These are phyloP conservation scores for Drosophila sucinea DNA, from an alignment of 1,140 invertebrate species.

Conservation along the genomic window DNA sequence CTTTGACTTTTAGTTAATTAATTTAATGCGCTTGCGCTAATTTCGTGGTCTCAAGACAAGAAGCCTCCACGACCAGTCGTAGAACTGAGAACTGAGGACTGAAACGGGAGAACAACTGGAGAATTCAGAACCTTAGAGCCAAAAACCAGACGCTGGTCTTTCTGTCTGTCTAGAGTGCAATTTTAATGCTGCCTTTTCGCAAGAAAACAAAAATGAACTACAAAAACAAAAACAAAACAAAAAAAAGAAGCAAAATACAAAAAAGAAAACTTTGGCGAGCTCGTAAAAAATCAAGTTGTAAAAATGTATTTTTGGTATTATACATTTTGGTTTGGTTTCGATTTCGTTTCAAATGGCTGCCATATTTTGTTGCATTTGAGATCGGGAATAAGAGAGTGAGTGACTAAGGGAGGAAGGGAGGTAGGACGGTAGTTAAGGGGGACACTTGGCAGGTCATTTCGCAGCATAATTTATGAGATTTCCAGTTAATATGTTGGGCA, in stretches of 20 bases:
- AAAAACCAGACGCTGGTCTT: slow-evolving; percentile 14
- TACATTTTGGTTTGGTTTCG: slow-evolving; percentile 64
- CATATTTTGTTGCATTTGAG: slow-evolving; percentile 63
- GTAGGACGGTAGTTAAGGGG: neutral
- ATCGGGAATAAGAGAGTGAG: slow-evolving; percentile 18
- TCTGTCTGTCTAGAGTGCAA: slow-evolving; percentile 30
- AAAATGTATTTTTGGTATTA: slow-evolving; percentile 71
- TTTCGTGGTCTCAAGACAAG: slow-evolving; percentile 62
- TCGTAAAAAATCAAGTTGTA: slow-evolving; percentile 76
- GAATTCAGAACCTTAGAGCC: neutral
- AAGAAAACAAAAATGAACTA: slow-evolving; percentile 35
- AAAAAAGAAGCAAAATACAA: slow-evolving; percentile 26
- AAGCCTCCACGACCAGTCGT: slow-evolving; percentile 34
- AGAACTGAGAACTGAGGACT: neutral
- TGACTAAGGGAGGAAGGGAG: no score
- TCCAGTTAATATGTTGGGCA: slow-evolving; percentile 76
- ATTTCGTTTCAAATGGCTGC: slow-evolving; percentile 76
- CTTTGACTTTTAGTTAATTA: slow-evolving; percentile 73
- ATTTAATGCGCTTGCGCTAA: slow-evolving; percentile 72
- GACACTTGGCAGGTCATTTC: slow-evolving; percentile 61
- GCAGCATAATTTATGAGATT: slow-evolving; percentile 71
- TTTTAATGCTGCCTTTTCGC: slow-evolving; percentile 44
- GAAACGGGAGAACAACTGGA: neutral
- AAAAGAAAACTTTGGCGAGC: slow-evolving; percentile 55
- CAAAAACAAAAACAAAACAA: neutral